Conservation (phyloP, 2,797 vertebrate genomes). For the Hydrophis major region DNA sequence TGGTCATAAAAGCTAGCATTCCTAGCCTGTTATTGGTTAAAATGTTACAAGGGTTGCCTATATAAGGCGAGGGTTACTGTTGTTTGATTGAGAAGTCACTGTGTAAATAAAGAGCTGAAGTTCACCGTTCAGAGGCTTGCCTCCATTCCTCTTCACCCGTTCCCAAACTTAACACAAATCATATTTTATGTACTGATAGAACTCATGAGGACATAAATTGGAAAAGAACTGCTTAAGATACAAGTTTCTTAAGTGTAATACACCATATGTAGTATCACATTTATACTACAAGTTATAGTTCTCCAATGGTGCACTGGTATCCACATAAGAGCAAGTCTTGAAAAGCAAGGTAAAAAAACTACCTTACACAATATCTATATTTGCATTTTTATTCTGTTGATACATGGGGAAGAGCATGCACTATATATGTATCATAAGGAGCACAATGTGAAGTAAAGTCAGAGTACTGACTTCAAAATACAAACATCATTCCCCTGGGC, state of each 20-base stretch:
- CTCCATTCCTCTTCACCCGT: no score
- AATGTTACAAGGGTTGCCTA: no score
- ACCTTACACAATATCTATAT: slow-evolving; percentile 22
- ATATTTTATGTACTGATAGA: slow-evolving; percentile 34
- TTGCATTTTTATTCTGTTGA: slow-evolving; percentile 21
- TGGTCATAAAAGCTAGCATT: no score
- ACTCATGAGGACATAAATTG: slow-evolving; percentile 18
- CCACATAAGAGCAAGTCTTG: slow-evolving; percentile 41
- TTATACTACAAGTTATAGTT: slow-evolving; percentile 46
- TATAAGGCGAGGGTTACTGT: no score
- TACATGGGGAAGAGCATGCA: not conserved
- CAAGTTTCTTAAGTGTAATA: slow-evolving; percentile 50
- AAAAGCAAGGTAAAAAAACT: not conserved
- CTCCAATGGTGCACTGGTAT: slow-evolving; percentile 1
- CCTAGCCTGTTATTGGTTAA: no score
- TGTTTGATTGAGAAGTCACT: no score
- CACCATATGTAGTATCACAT: slow-evolving; percentile 44
- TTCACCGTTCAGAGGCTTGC: no score
- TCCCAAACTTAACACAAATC: not conserved
- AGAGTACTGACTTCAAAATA: slow-evolving; percentile 20
- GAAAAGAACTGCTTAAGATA: slow-evolving; percentile 36
- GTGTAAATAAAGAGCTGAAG: no score
- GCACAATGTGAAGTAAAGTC: not conserved
- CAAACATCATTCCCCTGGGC: slow-evolving; percentile 18
- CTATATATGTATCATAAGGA: not conserved